Base-by-base conservation (phyloP, 2,888 invertebrate species). In the Acrobasis consociella region DNA sequence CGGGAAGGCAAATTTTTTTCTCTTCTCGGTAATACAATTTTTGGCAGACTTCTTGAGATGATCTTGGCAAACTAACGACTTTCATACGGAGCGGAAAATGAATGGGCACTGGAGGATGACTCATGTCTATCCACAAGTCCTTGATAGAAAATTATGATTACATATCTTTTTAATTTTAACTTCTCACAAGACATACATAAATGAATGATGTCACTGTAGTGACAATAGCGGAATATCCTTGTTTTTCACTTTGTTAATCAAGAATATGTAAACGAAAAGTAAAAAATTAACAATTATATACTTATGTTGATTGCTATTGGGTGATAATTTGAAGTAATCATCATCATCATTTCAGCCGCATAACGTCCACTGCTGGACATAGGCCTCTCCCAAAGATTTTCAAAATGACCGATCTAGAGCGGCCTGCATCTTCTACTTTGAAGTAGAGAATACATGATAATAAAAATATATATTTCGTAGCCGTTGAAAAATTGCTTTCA, bases 11-110 rank as follows among this genome's bases (percentile, higher is more conserved):
- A n/a, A 75, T 74, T 84, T 86, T 82, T 85, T 84, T 83, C 87
- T 86, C 71, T 89, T 88, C 89, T 85, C 83, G 82, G 89, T 89
- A 90, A 86, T 87, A 88, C 82, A 83, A 78, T 81, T 86, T 88
- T 90, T 91, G 91, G 90, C 91, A 91, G 85, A 78, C 76, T 75
- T 77, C 76, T 82, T 82, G 81, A 84, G 81, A 86, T 83, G 83
- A 74, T 84, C 84, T 89, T 91, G 91, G 89, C 91, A 91, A 85
- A 80, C 82, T 31, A 80, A 81, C 78, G 77, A 77, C 82, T 85
- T 87, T 85, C 85, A 85, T 86, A 81, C 81, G 78, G 81, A 82
- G 81, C 82, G 82, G 85, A 85, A 86, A 89, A 87, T 91, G 89
- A 91, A 91, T 90, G 91, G 89, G 89, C 86, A 81, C 84, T 79